Base-by-base conservation (phyloP, 2,888 invertebrate species). In the Hermaeophaga mercurialis region DNA sequence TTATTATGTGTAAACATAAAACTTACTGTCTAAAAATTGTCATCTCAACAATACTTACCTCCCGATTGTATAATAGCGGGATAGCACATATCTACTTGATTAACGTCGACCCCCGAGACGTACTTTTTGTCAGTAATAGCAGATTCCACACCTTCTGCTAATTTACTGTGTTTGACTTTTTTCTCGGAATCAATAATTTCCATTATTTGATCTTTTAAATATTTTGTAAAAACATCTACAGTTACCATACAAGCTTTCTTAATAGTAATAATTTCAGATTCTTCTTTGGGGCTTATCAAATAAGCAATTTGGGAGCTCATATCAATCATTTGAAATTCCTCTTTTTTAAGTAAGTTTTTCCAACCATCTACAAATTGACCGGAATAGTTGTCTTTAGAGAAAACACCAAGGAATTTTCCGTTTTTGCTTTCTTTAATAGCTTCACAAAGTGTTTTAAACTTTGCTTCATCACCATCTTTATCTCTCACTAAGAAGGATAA, bases 11-110 rank as follows among this genome's bases (percentile, higher is more conserved):
- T n/a, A n/a, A n/a, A n/a, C n/a, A n/a, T n/a, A n/a, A n/a, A n/a
- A n/a, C n/a, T n/a, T n/a, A n/a, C n/a, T n/a, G n/a, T n/a, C n/a
- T n/a, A n/a, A n/a, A n/a, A n/a, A n/a, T n/a, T n/a, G n/a, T n/a
- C n/a, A n/a, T n/a, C n/a, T n/a, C n/a, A n/a, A n/a, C n/a, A n/a
- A n/a, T n/a, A 19, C 22, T 39, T 39, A n/a, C 97, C 98, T 6
- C 99, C 99, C 26, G 97, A 98, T 77, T 99, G 99, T 70, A 99
- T 94, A 56, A 99, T 99, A 0, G 99, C 94, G 0, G 97, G 96
- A 76, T 98, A 99, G 74, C 98, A 99, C 87, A 96, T 93, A 72
- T 99, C 98, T 2, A 98, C 84, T 75, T 95, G 90, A 18, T 86
- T 85, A 2, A 89, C 85, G 78, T 96, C 96, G 1, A 95, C 89